Percentiles rank a stretch among this genome's conserved stretches.
Conservation (phyloP, 2,888 invertebrate species). For the Tenthredo livida region DNA sequence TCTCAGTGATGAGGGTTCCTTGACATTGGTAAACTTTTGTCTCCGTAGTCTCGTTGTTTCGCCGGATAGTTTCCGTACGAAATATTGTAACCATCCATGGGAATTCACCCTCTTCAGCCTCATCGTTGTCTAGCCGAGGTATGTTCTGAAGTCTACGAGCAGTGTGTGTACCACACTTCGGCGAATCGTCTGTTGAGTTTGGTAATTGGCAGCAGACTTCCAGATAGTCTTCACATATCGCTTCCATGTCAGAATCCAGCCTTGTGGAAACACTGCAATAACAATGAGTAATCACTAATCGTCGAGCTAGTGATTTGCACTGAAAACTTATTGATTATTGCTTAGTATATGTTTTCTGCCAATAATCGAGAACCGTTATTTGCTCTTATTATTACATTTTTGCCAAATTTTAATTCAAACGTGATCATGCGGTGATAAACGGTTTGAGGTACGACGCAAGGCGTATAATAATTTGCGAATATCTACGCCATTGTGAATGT, state of each 20-base stretch:
- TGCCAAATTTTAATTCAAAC: too few relatives aligned
- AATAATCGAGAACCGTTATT: neutral
- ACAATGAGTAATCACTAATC: neutral
- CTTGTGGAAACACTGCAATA: neutral
- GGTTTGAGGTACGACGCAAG: neutral
- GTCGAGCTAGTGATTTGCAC: neutral
- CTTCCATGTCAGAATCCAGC: slow-evolving; percentile 5
- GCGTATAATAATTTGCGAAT: neutral
- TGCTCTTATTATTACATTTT: neutral
- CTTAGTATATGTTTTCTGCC: neutral
- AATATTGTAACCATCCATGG: slow-evolving; percentile 73
- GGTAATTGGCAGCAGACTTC: slow-evolving; percentile 67
- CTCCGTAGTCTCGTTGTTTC: slow-evolving; percentile 61
- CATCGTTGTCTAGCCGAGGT: slow-evolving; percentile 60
- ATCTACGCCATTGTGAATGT: neutral
- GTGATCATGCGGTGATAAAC: neutral
- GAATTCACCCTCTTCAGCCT: slow-evolving; percentile 71
- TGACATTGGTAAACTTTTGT: slow-evolving; percentile 71
- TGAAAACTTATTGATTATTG: neutral
- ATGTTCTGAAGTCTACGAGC: neutral
- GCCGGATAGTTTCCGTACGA: slow-evolving; percentile 55
- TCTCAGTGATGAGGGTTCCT: slow-evolving; percentile 74
- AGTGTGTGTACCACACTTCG: slow-evolving; percentile 46
- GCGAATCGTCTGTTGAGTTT: neutral
- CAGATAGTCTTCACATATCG: slow-evolving; percentile 66